phyloP scores from a whole-genome alignment of 2,113 vertebrate genomes.

The Catharus bicknelli region DNA sequence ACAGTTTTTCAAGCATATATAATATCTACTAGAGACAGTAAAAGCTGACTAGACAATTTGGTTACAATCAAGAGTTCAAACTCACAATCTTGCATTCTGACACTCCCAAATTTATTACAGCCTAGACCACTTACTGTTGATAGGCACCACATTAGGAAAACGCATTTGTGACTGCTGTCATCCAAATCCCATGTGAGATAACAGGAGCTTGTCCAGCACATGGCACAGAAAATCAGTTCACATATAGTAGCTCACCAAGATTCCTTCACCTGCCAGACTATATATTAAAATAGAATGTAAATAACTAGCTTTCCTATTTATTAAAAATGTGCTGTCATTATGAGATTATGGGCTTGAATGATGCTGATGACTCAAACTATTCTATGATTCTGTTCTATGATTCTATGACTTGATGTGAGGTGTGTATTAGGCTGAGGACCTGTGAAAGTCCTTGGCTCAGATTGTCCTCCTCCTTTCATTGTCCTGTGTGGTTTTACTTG shows the following conservation, averaged over 20 bases:
- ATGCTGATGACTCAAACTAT: background rate
- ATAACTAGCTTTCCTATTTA: conserved; percentile 1
- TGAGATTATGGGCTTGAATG: background rate
- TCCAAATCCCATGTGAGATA: background rate
- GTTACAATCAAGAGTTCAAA: background rate
- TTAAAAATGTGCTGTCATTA: background rate
- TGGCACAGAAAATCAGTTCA: background rate
- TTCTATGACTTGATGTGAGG: background rate
- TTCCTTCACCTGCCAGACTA: background rate
- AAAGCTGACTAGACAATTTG: background rate
- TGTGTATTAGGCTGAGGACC: background rate
- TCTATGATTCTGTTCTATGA: background rate
- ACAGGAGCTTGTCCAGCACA: background rate
- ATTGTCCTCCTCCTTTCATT: background rate
- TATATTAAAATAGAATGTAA: background rate
- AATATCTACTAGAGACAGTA: background rate
- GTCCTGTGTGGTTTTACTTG: background rate
- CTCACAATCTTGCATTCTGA: background rate
- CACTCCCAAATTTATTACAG: background rate
- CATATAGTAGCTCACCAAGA: background rate
- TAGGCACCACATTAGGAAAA: background rate
- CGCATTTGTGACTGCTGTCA: background rate
- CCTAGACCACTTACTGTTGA: background rate
- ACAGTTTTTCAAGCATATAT: background rate
- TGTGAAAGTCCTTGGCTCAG: conserved; percentile 15